Base-by-base conservation (phyloP, 2,888 invertebrate species). In the Stomorhina lunata region DNA sequence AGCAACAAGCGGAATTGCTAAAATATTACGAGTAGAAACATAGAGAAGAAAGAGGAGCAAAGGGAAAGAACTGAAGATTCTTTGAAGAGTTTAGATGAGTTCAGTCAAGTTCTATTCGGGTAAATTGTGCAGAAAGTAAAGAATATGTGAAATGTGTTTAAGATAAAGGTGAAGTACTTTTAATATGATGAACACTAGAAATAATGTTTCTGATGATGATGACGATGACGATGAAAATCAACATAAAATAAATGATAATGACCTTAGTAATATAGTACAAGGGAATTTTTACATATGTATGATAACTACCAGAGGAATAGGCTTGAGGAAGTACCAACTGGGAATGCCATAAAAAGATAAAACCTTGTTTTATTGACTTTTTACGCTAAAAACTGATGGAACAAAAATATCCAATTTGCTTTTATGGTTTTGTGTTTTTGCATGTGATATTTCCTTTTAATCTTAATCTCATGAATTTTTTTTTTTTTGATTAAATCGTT, bases 241-340 rank as follows among this genome's bases (percentile, higher is more conserved):
- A 59, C 66, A 66, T 66, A 59, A 59, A 76, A 66, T 48, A 71
- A 76, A 81, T 22, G 69, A 76, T 75, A 76, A 76, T 76, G 76
- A 61, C 59, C 65, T 72, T 53, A 25, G 59, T 40, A 76, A 40
- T 63, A 72, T 25, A 22, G 34, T 29, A 50, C 25, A 37, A 20
- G 10, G 29, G 29, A 37, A 32, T 9, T 10, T 34, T 6, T 15
- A n/a, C n/a, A n/a, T n/a, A 22, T 15, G 2, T 50, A 6, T 0
- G 0, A 50, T 2, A 6, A n/a, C 3, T 12, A 22, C 34, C n/a
- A n/a, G 2, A 15, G 9, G 27, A 12, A n/a, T 29, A 12, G 12
- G 43, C n/a, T 27, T 34, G 29, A 25, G 5, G 22, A 50, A 17
- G 6, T n/a, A n/a, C n/a, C n/a, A 53, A 27, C 29, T 50, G 34